Evolutionary conservation across 2,888 invertebrate species (phyloP), one percentile per base, ranked within the genome.

Genomic region (Choreutis nemorana): DNA sequence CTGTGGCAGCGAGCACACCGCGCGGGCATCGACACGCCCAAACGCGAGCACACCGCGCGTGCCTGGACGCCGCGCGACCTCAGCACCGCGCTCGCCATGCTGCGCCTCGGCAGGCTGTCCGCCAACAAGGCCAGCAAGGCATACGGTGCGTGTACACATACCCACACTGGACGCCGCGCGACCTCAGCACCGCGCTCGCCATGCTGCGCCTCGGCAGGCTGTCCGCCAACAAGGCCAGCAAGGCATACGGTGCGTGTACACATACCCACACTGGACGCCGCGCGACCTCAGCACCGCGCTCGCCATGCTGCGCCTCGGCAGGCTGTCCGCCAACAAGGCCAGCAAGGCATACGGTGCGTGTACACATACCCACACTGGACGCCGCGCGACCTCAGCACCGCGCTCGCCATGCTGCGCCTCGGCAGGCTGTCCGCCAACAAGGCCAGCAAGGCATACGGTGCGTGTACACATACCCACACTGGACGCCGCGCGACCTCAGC

Each of bases 101-200:
- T 94, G 15, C 75, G 93, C 29, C 90, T 90, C 8, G 93, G 93
- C 6, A 87, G 90, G 33, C 90, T 93, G 51, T 93, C 93, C 8
- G 93, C 93, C 12, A 93, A 93, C 58, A 93, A 93, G 72, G 94
- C 94, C 30, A 93, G 93, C 52, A 94, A 94, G 67, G 92, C 92
- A 27, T 92, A 90, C 54, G 91, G 86, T 85, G 44, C 49, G 50
- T 16, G 4, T 8, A 18, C 18, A 18, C 18, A 8, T 6, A 6
- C 18, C 5, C 18, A 18, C 18, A 18, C 18, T 18, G 8, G 5
- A 18, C 18, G 8, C 18, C 18, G 4, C 5, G 18, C 18, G 18
- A 18, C 18, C 18, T 6, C 18, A 6, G 18, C 18, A 18, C 18
- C 18, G 8, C 5, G 18, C 8, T 6, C 18, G 4, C 5, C 18